phyloP scores from a whole-genome alignment of 2,113 vertebrate genomes.

The Strigops habroptila region DNA sequence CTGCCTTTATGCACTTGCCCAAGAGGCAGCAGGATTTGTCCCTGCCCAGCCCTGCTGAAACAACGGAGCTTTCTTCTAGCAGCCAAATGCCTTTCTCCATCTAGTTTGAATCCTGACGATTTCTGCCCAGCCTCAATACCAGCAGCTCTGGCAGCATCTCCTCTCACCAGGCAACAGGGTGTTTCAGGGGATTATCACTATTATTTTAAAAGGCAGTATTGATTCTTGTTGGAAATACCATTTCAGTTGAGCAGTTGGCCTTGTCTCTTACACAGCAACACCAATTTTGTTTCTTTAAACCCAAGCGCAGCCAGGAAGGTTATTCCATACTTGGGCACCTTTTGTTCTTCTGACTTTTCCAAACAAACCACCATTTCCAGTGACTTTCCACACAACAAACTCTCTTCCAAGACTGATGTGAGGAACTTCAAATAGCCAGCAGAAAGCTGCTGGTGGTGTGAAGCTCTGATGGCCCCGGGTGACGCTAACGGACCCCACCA shows the following conservation, averaged over 20 bases:
- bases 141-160: not conserved
- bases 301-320: not conserved
- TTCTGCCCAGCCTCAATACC: not conserved
- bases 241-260: not conserved
- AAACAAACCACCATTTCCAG: not conserved
- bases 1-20: not conserved
- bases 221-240: not conserved
- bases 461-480: not conserved
- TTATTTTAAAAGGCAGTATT: not conserved
- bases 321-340: not conserved
- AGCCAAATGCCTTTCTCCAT: not conserved
- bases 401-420: not conserved
- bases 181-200: not conserved
- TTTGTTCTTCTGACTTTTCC: not conserved
- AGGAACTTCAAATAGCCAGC: not conserved
- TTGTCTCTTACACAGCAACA: not conserved
- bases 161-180: not conserved
- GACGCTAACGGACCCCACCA: rapidly evolving
- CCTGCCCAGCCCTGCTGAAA: not conserved
- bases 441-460: not conserved
- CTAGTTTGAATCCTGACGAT: rapidly evolving
- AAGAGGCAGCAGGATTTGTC: rapidly evolving
- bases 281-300: not conserved
- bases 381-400: not conserved
- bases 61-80: not conserved